These are phyloP conservation scores for Seira musarum DNA, from an alignment of 2,888 invertebrate species.

Conservation along the genomic window DNA sequence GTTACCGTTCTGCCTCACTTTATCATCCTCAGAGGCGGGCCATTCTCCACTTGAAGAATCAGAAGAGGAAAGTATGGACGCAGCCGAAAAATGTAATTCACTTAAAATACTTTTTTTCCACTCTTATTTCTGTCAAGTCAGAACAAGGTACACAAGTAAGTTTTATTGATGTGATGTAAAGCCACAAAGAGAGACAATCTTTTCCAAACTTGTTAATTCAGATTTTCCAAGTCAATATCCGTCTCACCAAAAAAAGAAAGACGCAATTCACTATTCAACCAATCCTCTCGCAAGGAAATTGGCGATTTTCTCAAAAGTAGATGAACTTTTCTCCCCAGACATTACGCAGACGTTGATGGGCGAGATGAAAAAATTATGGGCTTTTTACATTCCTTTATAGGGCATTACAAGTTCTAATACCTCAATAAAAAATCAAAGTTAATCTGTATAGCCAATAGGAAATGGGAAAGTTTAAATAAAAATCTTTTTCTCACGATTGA, in stretches of 20 bases:
- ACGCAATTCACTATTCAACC: no score
- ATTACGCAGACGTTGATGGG: constrained; percentile 45
- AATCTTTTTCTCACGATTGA: constrained; percentile 20
- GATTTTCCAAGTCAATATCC: not conserved
- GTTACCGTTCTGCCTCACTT: constrained; percentile 89
- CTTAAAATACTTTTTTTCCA: constrained; percentile 35
- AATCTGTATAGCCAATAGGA: constrained; percentile 23
- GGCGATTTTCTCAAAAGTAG: constrained; percentile 31
- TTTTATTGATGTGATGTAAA: not conserved
- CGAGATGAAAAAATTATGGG: constrained; percentile 45
- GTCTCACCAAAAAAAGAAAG: no score
- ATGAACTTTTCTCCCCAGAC: constrained; percentile 39
- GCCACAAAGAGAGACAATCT: not conserved
- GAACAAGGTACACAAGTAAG: not conserved
- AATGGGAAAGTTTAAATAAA: not conserved
- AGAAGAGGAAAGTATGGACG: constrained; percentile 81
- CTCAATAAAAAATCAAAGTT: not conserved
- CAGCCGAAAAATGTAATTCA: constrained; percentile 45
- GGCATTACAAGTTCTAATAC: not conserved
- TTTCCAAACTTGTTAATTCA: not conserved
- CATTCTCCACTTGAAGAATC: constrained; percentile 90
- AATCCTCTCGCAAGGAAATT: no score
- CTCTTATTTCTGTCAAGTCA: not conserved
- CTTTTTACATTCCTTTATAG: constrained; percentile 7
- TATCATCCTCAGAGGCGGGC: constrained; percentile 91